Percentiles rank a stretch among this genome's conserved stretches.
Evolutionary conservation across 1,140 invertebrate genomes (phyloP).

Genomic region (Drosophila seguyi): DNA sequence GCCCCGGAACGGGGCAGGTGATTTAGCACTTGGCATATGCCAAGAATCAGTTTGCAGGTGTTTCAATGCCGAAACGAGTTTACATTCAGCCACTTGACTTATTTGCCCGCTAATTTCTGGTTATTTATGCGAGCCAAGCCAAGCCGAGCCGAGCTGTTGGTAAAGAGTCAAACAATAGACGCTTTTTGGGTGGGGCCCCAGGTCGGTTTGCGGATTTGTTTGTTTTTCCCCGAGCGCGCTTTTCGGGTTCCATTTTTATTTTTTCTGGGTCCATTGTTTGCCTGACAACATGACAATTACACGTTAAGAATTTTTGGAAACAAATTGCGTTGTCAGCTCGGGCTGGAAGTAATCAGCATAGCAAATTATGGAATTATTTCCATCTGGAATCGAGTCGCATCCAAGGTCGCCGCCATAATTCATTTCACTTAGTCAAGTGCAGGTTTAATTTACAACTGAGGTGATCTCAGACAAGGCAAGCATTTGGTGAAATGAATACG

Average conservation of each 20-base stretch:
- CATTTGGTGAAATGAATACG: neutral
- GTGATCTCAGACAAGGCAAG: slow-evolving; percentile 22
- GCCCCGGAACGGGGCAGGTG: slow-evolving; percentile 57
- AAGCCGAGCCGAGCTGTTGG: slow-evolving; percentile 6
- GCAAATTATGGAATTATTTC: slow-evolving; percentile 58
- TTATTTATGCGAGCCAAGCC: slow-evolving; percentile 64
- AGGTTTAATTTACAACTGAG: slow-evolving; percentile 18
- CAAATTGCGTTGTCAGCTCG: slow-evolving; percentile 69
- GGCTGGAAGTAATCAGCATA: slow-evolving; percentile 50
- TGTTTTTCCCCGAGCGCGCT: slow-evolving; percentile 24
- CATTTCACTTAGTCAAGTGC: slow-evolving; percentile 28
- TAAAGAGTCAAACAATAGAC: slow-evolving; percentile 67
- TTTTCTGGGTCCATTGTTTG: slow-evolving; percentile 66
- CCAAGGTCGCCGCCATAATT: slow-evolving; percentile 34
- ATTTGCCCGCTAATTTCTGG: slow-evolving; percentile 77
- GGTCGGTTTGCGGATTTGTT: slow-evolving; percentile 32
- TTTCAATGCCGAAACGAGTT: slow-evolving; percentile 73
- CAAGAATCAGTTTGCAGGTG: slow-evolving; percentile 62
- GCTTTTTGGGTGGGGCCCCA: slow-evolving; percentile 35
- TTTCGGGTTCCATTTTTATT: slow-evolving; percentile 18
- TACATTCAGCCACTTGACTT: slow-evolving; percentile 61
- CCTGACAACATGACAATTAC: slow-evolving; percentile 77
- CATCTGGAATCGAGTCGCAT: slow-evolving; percentile 32
- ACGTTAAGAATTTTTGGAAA: slow-evolving; percentile 70
- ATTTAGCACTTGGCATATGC: slow-evolving; percentile 65